phyloP scores from a whole-genome alignment of 2,888 invertebrate genomes.

The Schrankia costaestrigalis region DNA sequence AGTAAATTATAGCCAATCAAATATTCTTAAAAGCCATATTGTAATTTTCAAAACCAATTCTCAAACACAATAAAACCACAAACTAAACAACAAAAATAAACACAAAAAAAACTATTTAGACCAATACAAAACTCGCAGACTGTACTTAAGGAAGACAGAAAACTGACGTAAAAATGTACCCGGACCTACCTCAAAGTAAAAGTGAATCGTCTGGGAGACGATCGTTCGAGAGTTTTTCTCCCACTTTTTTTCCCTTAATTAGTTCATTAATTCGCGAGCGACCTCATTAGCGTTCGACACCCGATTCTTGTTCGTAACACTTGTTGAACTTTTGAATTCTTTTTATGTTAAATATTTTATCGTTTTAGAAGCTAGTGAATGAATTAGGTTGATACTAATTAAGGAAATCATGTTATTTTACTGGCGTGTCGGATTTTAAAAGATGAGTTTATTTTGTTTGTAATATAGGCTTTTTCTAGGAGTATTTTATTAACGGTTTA shows the following conservation, averaged over 20 bases:
- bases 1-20: too few species aligned
- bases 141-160: conserved; percentile 59
- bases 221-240: conserved; percentile 48
- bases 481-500: too few species aligned
- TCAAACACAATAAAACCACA: neutral
- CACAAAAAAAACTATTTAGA: neutral
- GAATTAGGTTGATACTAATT: neutral
- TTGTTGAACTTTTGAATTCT: conserved; percentile 29
- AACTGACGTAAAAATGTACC: conserved; percentile 78
- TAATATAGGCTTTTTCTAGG: too few species aligned
- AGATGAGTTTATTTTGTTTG: too few species aligned
- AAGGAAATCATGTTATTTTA: conserved; percentile 1
- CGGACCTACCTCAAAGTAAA: conserved; percentile 70
- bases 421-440: neutral
- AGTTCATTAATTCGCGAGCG: conserved; percentile 61
- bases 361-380: conserved; percentile 11
- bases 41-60: too few species aligned
- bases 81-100: neutral
- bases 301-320: conserved; percentile 30
- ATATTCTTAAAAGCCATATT: too few species aligned
- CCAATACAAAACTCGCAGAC: conserved; percentile 45
- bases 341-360: conserved; percentile 30
- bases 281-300: conserved; percentile 37
- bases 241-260: conserved; percentile 65
- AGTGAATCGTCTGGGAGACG: conserved; percentile 50